Evolutionary conservation across 2,797 vertebrate species (phyloP).

Genomic region (Danio albolineatus): DNA sequence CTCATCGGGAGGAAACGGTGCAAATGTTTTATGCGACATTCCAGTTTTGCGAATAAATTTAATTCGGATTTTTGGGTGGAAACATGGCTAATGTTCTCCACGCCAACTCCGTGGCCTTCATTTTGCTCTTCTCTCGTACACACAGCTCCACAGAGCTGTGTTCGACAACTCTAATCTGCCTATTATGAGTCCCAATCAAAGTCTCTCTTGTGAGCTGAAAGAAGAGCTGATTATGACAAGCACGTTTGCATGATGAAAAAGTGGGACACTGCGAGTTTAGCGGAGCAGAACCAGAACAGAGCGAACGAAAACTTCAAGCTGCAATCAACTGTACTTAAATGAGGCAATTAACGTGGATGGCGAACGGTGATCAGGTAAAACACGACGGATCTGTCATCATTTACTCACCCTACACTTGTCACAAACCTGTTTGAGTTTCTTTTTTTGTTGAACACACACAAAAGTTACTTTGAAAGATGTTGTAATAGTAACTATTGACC

Average conservation of each 20-base stretch:
- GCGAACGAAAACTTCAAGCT: conserved; percentile 64
- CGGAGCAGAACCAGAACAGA: conserved; percentile 70
- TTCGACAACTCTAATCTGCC: conserved; percentile 66
- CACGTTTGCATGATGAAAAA: conserved; percentile 61
- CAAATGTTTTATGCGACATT: no score
- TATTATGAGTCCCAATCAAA: conserved; percentile 69
- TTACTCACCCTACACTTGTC: no score
- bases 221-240: conserved; percentile 74
- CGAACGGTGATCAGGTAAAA: neutral
- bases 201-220: conserved; percentile 73
- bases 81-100: conserved; percentile 28
- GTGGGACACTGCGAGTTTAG: conserved; percentile 49
- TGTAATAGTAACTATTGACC: no score
- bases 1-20: no score
- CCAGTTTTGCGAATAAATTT: no score
- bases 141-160: conserved; percentile 27
- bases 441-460: no score
- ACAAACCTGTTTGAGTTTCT: no score
- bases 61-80: no score
- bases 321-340: conserved; percentile 66
- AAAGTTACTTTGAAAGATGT: no score
- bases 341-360: conserved; percentile 45
- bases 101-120: conserved; percentile 23
- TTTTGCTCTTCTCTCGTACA: conserved; percentile 38
- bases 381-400: no score